phyloP scores from a whole-genome alignment of 2,888 invertebrate species.

The Clitarchus hookeri region DNA sequence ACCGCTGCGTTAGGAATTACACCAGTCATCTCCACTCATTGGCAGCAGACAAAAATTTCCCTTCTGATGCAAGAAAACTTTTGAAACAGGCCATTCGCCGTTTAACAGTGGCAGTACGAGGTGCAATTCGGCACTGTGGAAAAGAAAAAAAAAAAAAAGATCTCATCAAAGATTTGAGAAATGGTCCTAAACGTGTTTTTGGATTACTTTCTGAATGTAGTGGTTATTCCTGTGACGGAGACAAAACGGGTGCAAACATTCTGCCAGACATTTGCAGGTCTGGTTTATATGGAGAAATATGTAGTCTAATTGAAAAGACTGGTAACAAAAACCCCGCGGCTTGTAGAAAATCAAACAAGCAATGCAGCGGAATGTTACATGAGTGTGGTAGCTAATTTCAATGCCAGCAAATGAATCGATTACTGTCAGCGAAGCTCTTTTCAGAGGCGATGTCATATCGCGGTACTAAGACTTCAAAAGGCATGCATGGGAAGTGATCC shows the following conservation, averaged over 20 bases:
- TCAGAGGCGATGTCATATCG: neutral
- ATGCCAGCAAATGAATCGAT: neutral
- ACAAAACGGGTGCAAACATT: neutral
- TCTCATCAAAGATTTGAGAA: neutral
- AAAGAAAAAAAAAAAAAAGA: neutral
- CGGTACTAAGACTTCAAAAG: neutral
- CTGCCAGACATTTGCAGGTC: neutral
- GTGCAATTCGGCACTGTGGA: neutral
- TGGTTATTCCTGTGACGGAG: neutral
- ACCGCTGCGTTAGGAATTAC: neutral
- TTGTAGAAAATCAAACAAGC: neutral
- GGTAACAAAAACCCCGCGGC: neutral
- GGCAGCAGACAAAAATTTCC: neutral
- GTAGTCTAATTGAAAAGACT: neutral
- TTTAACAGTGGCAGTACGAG: neutral
- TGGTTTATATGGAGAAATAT: neutral
- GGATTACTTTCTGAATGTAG: neutral
- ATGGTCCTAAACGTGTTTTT: neutral
- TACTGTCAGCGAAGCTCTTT: neutral
- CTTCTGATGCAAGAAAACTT: neutral
- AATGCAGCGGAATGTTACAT: neutral
- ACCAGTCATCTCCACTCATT: neutral
- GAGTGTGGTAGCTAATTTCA: neutral
- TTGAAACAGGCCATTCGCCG: neutral
- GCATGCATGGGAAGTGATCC: neutral